These are phyloP conservation scores for Tanypteryx hageni DNA, from an alignment of 2,888 invertebrate genomes.

Conservation along the genomic window DNA sequence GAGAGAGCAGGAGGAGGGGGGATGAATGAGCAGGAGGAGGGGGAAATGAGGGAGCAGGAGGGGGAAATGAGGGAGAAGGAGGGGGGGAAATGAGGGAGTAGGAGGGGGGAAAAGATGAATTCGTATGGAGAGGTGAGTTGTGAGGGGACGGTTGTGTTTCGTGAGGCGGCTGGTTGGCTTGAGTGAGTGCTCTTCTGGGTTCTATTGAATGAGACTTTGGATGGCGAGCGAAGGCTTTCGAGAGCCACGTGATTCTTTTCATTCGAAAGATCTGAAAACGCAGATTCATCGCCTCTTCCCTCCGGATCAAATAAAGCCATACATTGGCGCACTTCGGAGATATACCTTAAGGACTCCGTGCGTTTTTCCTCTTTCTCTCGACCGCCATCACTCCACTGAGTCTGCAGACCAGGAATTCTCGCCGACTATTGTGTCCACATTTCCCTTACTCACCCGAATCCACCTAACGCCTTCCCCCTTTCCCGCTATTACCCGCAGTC, in stretches of 20 bases:
- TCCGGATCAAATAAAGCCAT: neutral
- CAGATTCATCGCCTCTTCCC: neutral
- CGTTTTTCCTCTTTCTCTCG: too few species aligned
- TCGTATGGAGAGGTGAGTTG: neutral
- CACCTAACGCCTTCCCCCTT: neutral
- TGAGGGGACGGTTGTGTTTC: neutral
- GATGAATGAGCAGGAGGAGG: neutral
- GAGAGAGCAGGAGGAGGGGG: too few species aligned
- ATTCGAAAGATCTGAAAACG: neutral
- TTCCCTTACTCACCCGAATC: neutral
- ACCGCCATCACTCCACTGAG: neutral
- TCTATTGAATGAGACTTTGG: slow-evolving; percentile 8
- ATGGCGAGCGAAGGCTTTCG: neutral
- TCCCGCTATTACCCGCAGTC: neutral
- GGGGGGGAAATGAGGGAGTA: neutral
- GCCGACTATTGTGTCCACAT: neutral
- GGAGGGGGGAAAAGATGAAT: neutral
- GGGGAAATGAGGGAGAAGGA: neutral
- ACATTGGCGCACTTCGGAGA: neutral
- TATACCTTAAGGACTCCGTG: too few species aligned
- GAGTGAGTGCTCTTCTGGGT: neutral
- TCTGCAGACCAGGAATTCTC: neutral
- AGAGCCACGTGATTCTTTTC: neutral
- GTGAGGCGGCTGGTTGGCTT: neutral
- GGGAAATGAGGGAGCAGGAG: neutral